These are phyloP conservation scores for Tachuris rubrigastra DNA, from an alignment of 2,113 vertebrate species.

Conservation along the genomic window DNA sequence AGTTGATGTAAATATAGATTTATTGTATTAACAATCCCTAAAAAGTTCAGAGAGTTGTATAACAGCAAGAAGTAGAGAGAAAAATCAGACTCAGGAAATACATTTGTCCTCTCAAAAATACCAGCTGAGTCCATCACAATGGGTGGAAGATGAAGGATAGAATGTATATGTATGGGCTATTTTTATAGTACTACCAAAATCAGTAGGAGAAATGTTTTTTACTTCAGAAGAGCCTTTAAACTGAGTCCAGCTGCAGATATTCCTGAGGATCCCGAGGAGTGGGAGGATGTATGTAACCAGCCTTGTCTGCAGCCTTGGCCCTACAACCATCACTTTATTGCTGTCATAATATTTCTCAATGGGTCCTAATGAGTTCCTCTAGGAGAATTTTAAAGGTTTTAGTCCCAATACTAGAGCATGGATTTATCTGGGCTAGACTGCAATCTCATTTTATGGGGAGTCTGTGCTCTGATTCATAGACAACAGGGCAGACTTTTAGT, in stretches of 20 bases:
- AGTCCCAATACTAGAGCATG: background rate
- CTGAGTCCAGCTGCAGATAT: background rate
- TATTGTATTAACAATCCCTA: background rate
- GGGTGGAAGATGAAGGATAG: background rate
- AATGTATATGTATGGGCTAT: background rate
- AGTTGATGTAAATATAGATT: background rate
- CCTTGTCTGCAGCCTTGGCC: background rate
- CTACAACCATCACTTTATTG: background rate
- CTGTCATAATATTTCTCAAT: background rate
- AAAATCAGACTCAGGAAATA: background rate
- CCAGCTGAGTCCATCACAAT: background rate
- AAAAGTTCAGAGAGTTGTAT: background rate
- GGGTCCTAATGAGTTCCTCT: background rate
- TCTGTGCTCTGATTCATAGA: background rate
- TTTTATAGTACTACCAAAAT: background rate
- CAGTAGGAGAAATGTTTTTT: background rate
- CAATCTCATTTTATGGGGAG: background rate
- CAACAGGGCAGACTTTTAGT: background rate
- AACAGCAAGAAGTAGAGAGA: background rate
- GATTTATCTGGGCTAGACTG: background rate
- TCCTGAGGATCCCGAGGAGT: background rate
- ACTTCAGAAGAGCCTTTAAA: background rate
- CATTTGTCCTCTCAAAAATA: background rate
- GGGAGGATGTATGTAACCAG: background rate
- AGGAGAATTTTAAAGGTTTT: background rate